A percentile compares a stretch with the other conserved stretches of the same genome.
Conservation (phyloP, 2,888 invertebrate genomes). For the Slavum lentiscoides region DNA sequence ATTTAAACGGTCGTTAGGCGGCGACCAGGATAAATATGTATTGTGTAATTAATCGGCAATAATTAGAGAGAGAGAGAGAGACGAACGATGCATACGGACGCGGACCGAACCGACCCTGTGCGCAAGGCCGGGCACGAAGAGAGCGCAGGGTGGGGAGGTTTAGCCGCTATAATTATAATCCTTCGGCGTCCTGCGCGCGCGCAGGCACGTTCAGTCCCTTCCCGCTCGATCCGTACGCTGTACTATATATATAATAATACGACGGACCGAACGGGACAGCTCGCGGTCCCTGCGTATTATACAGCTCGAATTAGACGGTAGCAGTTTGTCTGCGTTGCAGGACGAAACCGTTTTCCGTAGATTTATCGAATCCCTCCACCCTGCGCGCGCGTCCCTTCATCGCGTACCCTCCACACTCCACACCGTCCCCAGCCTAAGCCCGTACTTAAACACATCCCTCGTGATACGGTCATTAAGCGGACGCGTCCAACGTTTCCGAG, state of each 20-base stretch:
- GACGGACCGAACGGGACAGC: neutral
- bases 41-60: constrained; percentile 48
- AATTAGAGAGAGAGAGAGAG: constrained; percentile 13
- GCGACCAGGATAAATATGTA: constrained; percentile 2
- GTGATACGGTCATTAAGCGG: constrained; percentile 48
- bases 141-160: neutral
- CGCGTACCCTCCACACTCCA: too few relatives aligned
- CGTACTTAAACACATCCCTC: constrained; percentile 30
- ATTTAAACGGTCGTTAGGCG: constrained; percentile 49
- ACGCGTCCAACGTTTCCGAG: constrained; percentile 40
- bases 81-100: neutral
- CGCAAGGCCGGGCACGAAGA: too few relatives aligned
- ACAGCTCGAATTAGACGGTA: neutral
- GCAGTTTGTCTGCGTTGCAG: constrained; percentile 15
- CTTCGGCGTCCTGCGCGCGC: too few relatives aligned
- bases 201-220: neutral
- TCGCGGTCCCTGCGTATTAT: too few relatives aligned
- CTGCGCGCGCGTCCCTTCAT: neutral
- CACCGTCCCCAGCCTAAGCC: neutral
- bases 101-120: neutral
- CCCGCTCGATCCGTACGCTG: neutral
- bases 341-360: constrained; percentile 28
- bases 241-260: neutral
- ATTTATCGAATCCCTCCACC: constrained; percentile 33
- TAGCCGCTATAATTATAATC: constrained; percentile 44